Evolutionary conservation across 2,797 vertebrate genomes (phyloP), one percentile per base, ranked within the genome.

Genomic region (Scarus forsteni): DNA sequence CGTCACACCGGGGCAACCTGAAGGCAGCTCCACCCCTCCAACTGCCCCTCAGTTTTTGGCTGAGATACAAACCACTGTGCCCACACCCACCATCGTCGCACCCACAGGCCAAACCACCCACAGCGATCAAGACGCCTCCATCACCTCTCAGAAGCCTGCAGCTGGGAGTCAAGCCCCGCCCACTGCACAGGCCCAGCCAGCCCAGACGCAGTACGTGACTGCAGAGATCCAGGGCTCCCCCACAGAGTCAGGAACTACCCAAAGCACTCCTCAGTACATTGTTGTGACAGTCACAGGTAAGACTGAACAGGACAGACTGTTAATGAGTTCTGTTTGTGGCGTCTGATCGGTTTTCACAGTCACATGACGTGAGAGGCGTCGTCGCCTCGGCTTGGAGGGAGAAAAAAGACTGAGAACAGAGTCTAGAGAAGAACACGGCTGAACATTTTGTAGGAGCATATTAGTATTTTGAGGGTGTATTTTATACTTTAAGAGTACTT

Each of bases 281-380:
- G 97, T 98, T 77, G 97, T 98, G 56, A 96, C 97, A 0, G 97
- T 98, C 59, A 97, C 97, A 36, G 97, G 97, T 98, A 92, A 94
- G 92, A 8, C 18, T 60, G 12, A 66, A 44, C 36, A 62, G 66
- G 10, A 48, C 10, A 18, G 14, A 13, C 8, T n/a, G n/a, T n/a
- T n/a, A n/a, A n/a, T n/a, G n/a, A n/a, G n/a, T n/a, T n/a, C n/a
- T n/a, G n/a, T n/a, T n/a, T n/a, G n/a, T n/a, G n/a, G n/a, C n/a
- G n/a, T n/a, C n/a, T n/a, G n/a, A n/a, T n/a, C n/a, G n/a, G n/a
- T n/a, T n/a, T n/a, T n/a, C n/a, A n/a, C n/a, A n/a, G n/a, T n/a
- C n/a, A n/a, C n/a, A n/a, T n/a, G n/a, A n/a, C n/a, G n/a, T n/a
- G n/a, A n/a, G n/a, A n/a, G n/a, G n/a, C n/a, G n/a, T n/a, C n/a